Evolutionary conservation across 2,797 vertebrate genomes (phyloP), one percentile per base, ranked within the genome.

Genomic region (Esox lucius): DNA sequence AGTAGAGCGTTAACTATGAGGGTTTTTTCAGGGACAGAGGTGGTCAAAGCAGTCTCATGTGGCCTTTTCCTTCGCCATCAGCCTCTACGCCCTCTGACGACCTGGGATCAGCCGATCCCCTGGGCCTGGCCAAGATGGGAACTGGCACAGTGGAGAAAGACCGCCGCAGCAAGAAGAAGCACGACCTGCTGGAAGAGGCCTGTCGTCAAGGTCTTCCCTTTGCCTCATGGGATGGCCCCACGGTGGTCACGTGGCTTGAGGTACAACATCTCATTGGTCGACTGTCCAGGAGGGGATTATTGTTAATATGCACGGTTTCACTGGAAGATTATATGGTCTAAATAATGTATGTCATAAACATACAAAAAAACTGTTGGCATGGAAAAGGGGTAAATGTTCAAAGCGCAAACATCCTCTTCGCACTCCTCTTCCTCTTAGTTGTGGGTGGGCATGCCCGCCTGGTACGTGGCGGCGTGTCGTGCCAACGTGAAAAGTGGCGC

Each of bases 371-470:
- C 42, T 59, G 17, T 24, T 4, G 56, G 56, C 56, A 24, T 22
- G 56, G 22, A 24, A 61, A 4, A 61, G 22, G 3, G 19, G 22
- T 61, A 61, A 61, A 61, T 61, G 11, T 13, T 61, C 22, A 67
- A 33, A 17, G 65, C 64, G 24, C 13, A 35, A 15, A 6, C 64
- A n/a, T 80, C 73, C 51, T 59, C n/a, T 68, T 56, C 74, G 7
- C 19, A 19, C 71, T 78, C 13, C 65, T 88, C 22, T 17, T 35
- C 64, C 42, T 24, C 24, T 66, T 89, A 98, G 96, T 91, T 98
- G 83, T 98, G 96, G 96, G 96, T 98, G 0, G 96, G 96, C 61
- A 98, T 98, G 96, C 96, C 96, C 0, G 96, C 96, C 0, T 98
- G 96, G 96, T 98, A 98, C 0, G 96, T 98, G 72, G 96, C 96